Evolutionary conservation across 2,797 vertebrate species (phyloP), one percentile per base, ranked within the genome.

Genomic region (Heliangelus exortis): DNA sequence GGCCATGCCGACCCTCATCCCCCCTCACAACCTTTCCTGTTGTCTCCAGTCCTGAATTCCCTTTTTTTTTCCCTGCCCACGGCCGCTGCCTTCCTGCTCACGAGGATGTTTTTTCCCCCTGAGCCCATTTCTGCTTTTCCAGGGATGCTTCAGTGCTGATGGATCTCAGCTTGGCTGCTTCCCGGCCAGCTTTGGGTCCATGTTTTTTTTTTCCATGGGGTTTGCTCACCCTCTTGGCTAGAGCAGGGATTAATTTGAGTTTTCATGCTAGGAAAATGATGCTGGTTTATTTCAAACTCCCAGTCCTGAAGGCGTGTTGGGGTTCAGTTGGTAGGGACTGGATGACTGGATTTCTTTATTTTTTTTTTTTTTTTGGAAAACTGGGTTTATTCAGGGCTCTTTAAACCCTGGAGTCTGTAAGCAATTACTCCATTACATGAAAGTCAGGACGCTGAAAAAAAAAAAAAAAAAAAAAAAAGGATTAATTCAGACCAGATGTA

Each of bases 401-500:
- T 93, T 82, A 90, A 95, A 91, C 45, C 54, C 82, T 41, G 1
- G 89, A 95, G 95, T 96, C 97, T 98, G 98, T 92, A 98, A 98
- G 97, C 97, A 98, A 97, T 98, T 98, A 98, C 96, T 97, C 96
- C 97, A 96, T 97, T 97, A 97, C 96, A 97, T 97, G 97, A 97
- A 98, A 98, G 97, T 95, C 96, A 94, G 93, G 58, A 96, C 90
- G 92, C 97, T 96, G 96, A 89, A 96, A 96, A 96, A 96, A 97
- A 41, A 41, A 41, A 41, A 39, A 39, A 36, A 36, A 41, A 41
- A 41, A 41, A 41, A 41, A 41, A 41, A 41, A 41, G 13, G 96
- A 97, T 96, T 98, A 98, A 98, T 97, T 98, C 97, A 97, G 95
- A 98, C 97, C 98, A 98, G 98, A 98, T 98, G 98, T 97, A 95